A percentile compares a stretch with the other conserved stretches of the same genome.
phyloP scores from a whole-genome alignment of 1,140 invertebrate species.

The Whitmania pigra region DNA sequence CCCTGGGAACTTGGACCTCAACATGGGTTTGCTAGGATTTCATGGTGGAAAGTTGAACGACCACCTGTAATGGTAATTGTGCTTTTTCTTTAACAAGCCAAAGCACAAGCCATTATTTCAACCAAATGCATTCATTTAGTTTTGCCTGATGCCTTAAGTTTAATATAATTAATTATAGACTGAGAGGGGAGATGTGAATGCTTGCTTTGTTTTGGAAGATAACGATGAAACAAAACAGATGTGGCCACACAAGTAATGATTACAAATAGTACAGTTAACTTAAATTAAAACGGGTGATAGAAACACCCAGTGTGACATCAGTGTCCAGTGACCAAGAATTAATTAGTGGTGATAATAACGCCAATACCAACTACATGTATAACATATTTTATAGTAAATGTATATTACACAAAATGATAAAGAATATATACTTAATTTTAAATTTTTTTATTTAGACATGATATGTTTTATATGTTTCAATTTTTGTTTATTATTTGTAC shows the following conservation, averaged over 20 bases:
- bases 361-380: no score
- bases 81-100: neutral
- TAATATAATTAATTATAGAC: conserved; percentile 38
- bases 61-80: conserved; percentile 54
- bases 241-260: conserved; percentile 71
- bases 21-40: conserved; percentile 82
- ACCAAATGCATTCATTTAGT: no score
- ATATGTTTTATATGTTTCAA: no score
- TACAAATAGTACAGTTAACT: conserved; percentile 8
- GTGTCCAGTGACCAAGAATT: no score
- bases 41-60: conserved; percentile 76
- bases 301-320: no score
- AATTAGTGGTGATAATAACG: no score
- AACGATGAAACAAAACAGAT: conserved; percentile 78
- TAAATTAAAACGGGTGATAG: neutral
- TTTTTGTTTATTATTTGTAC: neutral
- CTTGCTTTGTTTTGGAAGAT: conserved; percentile 77
- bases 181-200: conserved; percentile 75
- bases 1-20: conserved; percentile 74
- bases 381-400: no score
- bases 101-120: neutral
- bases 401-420: no score
- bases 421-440: no score
- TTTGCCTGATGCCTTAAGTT: neutral
- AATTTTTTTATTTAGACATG: no score